Evolutionary conservation across 2,888 invertebrate species (phyloP).

Genomic region (Rotaria macrura): DNA sequence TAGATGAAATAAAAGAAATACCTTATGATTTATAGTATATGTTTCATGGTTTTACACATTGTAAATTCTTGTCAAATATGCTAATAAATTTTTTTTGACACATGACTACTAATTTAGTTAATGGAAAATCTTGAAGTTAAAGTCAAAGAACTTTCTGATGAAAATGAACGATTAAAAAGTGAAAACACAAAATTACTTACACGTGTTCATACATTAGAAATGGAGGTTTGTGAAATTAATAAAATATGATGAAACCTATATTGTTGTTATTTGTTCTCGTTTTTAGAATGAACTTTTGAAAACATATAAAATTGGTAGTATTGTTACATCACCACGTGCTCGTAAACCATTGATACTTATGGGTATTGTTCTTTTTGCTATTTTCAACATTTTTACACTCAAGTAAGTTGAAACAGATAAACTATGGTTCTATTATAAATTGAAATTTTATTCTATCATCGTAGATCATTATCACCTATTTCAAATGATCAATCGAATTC

Average conservation of each 20-base stretch:
- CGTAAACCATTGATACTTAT: not conserved
- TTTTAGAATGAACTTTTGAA: not conserved
- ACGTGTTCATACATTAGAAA: conserved; percentile 22
- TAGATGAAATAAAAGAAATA: too few relatives aligned
- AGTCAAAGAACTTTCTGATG: conserved; percentile 24
- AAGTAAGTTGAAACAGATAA: not conserved
- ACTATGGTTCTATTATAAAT: not conserved
- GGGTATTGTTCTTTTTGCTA: not conserved
- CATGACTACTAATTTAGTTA: not conserved
- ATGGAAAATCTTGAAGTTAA: conserved; percentile 30
- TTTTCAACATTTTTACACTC: not conserved
- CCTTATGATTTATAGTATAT: too few relatives aligned
- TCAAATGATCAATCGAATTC: not conserved
- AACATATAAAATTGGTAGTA: not conserved
- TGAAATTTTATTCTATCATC: not conserved
- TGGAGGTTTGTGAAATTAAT: conserved; percentile 7
- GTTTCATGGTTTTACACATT: too few relatives aligned
- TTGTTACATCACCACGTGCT: not conserved
- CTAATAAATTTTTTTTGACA: too few relatives aligned
- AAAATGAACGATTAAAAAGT: conserved; percentile 22
- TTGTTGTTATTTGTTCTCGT: not conserved
- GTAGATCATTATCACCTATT: not conserved
- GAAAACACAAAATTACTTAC: conserved; percentile 28
- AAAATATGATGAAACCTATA: too few relatives aligned
- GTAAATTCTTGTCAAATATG: too few relatives aligned